Evolutionary conservation across 2,797 vertebrate species (phyloP).

Genomic region (Manis crassicaudata): DNA sequence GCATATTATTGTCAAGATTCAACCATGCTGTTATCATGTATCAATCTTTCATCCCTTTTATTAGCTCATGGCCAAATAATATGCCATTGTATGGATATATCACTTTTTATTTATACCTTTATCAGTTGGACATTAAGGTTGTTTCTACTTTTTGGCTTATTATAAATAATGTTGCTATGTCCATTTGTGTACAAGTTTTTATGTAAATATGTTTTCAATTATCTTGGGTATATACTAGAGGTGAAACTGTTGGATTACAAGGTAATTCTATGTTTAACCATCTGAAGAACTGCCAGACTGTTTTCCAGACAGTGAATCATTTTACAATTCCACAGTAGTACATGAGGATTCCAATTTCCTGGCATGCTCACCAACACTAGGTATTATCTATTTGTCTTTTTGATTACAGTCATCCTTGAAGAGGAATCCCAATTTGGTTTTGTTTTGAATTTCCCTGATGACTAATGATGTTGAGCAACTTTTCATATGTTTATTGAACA

Average conservation of each 20-base stretch:
- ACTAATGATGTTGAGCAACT: not conserved
- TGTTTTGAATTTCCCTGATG: constrained; percentile 20
- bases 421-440: not conserved
- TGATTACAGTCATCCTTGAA: not conserved
- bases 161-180: not conserved
- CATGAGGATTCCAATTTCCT: not conserved
- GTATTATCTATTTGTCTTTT: constrained; percentile 13
- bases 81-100: not conserved
- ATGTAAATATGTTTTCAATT: not conserved
- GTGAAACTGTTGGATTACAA: not conserved
- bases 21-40: not conserved
- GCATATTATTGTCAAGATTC: not conserved
- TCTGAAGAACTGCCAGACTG: not conserved
- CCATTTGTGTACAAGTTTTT: not conserved
- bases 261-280: constrained; percentile 19
- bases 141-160: not conserved
- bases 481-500: not conserved
- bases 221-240: not conserved
- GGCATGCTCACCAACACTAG: not conserved
- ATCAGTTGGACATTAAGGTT: not conserved
- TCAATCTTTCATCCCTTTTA: constrained; percentile 19
- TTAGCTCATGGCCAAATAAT: not conserved
- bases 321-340: not conserved
- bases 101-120: constrained; percentile 21
- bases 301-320: not conserved